Conservation (phyloP, 1,140 invertebrate genomes). For the Drosophila lacteicornis region DNA sequence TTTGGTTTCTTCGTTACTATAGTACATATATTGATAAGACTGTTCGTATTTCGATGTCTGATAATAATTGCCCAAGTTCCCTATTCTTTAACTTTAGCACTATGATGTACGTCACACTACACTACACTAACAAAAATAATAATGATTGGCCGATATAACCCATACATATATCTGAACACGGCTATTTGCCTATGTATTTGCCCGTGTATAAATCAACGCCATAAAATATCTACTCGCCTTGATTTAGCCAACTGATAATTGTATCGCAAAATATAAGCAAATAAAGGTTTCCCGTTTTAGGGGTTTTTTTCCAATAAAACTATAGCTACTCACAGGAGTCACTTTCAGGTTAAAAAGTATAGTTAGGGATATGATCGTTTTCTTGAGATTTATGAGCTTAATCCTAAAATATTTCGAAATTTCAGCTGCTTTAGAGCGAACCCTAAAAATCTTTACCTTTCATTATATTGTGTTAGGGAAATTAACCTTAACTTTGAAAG, state of each 20-base stretch:
- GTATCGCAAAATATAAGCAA: conserved; percentile 16
- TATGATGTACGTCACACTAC: conserved; percentile 18
- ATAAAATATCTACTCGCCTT: conserved; percentile 15
- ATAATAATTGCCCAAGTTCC: conserved; percentile 14
- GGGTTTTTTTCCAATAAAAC: neutral
- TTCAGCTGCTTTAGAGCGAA: no score
- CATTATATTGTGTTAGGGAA: no score
- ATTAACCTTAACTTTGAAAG: neutral
- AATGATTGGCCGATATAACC: conserved; percentile 13
- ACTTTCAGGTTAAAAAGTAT: no score
- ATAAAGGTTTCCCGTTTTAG: conserved; percentile 7
- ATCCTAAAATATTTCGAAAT: no score
- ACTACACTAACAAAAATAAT: neutral
- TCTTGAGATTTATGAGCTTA: no score
- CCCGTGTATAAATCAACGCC: neutral
- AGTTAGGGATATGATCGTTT: no score
- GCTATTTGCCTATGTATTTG: conserved; percentile 3
- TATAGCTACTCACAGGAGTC: no score
- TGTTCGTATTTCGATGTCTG: conserved; percentile 27
- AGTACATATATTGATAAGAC: conserved; percentile 18
- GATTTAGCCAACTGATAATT: conserved; percentile 21
- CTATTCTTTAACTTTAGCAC: neutral
- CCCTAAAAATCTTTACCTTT: no score
- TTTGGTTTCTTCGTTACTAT: conserved; percentile 13
- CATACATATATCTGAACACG: conserved; percentile 8